Evolutionary conservation across 2,797 vertebrate species (phyloP), one percentile per base, ranked within the genome.

Genomic region (Semaprochilodus insignis): DNA sequence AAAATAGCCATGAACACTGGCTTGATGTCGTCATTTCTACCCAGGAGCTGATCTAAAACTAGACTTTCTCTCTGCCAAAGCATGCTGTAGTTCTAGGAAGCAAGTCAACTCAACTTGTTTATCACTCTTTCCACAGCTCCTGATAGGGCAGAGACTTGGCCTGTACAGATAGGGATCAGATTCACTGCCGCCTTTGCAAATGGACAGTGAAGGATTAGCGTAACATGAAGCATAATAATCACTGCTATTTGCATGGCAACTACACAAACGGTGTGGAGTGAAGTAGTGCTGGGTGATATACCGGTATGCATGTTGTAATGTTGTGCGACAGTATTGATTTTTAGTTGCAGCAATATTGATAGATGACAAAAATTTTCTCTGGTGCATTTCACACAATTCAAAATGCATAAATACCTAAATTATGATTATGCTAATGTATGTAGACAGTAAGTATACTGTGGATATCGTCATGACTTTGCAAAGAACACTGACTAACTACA

Each of bases 11-110:
- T 5, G 21, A 7, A 67, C 6, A 11, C 17, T 11, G 65, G 17
- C 65, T 67, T 40, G 65, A 3, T 40, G 65, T 21, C 21, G 15
- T 65, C 62, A 8, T 67, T 67, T 21, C 34, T 67, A 40, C 6
- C 34, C 65, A 67, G 19, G 65, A 67, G 72, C 15, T 60, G 54
- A 60, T 70, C 25, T 81, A 76, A 70, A 72, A 82, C 54, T 62
- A 80, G 65, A 72, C 71, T 63, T 69, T 48, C 31, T 74, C 82
- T 70, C 72, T 71, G 66, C n/a, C 55, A 77, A 74, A 77, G 60
- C 8, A 13, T 60, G 19, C 25, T 60, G 65, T 69, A 25, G 65
- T 77, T 75, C 73, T 40, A 67, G 65, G 65, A 36, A 67, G 65
- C 65, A 40, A 40, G 19, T 19, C 34, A 73, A 54, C 4, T 34